Percentiles rank a stretch among this genome's conserved stretches.
Conservation (phyloP, 2,797 vertebrate genomes). For the Myotis findleyi region DNA sequence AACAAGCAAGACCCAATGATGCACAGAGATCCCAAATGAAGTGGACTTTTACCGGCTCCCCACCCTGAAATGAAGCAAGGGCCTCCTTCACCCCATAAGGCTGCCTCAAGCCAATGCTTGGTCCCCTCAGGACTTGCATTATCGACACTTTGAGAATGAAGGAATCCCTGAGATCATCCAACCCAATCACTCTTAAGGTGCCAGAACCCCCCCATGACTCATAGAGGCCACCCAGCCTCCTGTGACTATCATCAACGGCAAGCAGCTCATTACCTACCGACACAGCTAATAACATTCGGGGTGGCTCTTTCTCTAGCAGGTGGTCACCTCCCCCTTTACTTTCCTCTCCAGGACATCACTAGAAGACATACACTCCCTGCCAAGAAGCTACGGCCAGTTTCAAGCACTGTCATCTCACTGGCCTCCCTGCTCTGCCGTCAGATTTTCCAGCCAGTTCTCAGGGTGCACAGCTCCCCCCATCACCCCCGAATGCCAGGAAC, state of each 20-base stretch:
- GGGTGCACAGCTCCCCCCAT: not conserved
- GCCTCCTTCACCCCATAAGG: not conserved
- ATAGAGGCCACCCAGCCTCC: not conserved
- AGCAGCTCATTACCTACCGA: not conserved
- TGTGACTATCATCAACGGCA: not conserved
- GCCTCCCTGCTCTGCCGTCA: not conserved
- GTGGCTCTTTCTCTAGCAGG: not conserved
- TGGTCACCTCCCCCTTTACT: not conserved
- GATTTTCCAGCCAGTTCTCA: not conserved
- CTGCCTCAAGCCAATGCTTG: not conserved
- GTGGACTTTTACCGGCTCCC: not conserved
- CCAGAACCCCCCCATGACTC: not conserved
- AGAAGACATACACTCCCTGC: not conserved
- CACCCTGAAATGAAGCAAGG: not conserved
- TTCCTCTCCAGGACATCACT: not conserved
- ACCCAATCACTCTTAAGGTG: not conserved
- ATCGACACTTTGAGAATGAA: not conserved
- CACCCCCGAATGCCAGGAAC: not conserved
- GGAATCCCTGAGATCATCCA: not conserved
- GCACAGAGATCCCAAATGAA: not conserved
- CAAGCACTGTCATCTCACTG: not conserved
- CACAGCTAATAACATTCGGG: not conserved
- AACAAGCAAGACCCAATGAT: not conserved
- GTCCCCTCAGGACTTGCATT: not conserved
- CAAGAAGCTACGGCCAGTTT: not conserved